Conservation (phyloP, 1,140 invertebrate genomes). For the Drosophila neocordata region DNA sequence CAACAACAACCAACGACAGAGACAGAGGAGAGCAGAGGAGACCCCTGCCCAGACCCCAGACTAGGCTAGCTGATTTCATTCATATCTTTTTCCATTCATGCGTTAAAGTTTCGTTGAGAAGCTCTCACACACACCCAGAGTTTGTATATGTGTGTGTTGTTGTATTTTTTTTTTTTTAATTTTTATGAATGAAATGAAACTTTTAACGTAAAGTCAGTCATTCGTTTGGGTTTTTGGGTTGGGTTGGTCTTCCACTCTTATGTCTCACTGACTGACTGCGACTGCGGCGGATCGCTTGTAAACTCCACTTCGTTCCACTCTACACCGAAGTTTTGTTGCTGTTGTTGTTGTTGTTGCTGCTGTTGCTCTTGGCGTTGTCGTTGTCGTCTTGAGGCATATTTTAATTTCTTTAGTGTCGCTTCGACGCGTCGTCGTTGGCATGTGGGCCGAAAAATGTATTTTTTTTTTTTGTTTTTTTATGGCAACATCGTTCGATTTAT, state of each 20-base stretch:
- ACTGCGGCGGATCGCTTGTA: conserved; percentile 42
- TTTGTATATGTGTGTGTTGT: background rate
- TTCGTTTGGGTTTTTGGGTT: conserved; percentile 33
- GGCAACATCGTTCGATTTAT: conserved; percentile 64
- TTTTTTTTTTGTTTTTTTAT: conserved; percentile 46
- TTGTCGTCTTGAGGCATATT: conserved; percentile 66
- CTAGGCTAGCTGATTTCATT: conserved; percentile 45
- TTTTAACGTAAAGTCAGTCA: conserved; percentile 70
- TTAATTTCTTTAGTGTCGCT: conserved; percentile 71
- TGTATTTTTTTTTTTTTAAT: conserved; percentile 55
- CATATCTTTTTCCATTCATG: conserved; percentile 72
- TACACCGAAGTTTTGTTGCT: conserved; percentile 25
- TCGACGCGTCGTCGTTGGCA: conserved; percentile 34
- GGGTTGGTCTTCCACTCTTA: conserved; percentile 28
- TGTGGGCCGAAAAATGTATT: conserved; percentile 76
- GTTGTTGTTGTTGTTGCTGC: conserved; percentile 1
- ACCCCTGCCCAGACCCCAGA: conserved; percentile 21
- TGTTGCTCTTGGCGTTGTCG: conserved; percentile 29
- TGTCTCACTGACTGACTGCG: too few relatives aligned
- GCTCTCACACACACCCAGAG: conserved; percentile 23
- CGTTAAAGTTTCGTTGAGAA: conserved; percentile 71
- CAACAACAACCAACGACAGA: background rate
- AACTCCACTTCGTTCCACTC: conserved; percentile 51
- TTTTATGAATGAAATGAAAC: conserved; percentile 78
- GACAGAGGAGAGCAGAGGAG: conserved; percentile 15